Conservation (phyloP, 92 coral and sea anemone genomes). For the Bergia puertoricense region DNA sequence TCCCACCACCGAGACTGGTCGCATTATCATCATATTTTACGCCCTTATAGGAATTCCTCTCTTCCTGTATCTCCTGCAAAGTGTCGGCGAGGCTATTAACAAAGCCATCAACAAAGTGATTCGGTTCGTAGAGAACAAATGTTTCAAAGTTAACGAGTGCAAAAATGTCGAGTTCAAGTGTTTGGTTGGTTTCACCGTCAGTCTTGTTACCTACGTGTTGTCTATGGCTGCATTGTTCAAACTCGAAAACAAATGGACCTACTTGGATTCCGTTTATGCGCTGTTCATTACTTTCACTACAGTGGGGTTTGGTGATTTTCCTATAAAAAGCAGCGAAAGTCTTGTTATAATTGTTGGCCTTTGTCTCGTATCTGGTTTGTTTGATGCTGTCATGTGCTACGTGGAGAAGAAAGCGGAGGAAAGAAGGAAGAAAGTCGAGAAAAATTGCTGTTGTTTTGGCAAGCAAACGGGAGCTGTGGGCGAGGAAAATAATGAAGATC, state of each 20-base stretch:
- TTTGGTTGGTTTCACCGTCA: background rate
- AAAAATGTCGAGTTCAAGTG: constrained; percentile 11
- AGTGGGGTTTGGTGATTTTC: background rate
- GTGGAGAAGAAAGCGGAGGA: background rate
- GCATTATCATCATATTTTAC: constrained; percentile 29
- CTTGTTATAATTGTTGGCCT: background rate
- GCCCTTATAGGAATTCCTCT: constrained; percentile 44
- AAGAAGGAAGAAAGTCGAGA: background rate
- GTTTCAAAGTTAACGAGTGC: background rate
- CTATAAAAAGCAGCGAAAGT: background rate
- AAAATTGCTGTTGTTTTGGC: background rate
- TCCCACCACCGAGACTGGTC: constrained; percentile 28
- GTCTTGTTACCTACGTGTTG: background rate
- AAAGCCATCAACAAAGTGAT: constrained; percentile 13
- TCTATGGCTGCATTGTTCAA: background rate
- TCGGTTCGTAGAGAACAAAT: background rate
- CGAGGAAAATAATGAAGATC: background rate
- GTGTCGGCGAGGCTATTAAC: constrained; percentile 17
- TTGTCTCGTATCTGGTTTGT: background rate
- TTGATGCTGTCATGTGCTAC: background rate
- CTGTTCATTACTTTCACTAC: background rate
- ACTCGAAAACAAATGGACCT: background rate
- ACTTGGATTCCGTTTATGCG: background rate
- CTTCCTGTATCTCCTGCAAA: constrained; percentile 10
- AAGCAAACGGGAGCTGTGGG: background rate